phyloP scores from a whole-genome alignment of 2,797 vertebrate species.

The Nyctalus aviator region DNA sequence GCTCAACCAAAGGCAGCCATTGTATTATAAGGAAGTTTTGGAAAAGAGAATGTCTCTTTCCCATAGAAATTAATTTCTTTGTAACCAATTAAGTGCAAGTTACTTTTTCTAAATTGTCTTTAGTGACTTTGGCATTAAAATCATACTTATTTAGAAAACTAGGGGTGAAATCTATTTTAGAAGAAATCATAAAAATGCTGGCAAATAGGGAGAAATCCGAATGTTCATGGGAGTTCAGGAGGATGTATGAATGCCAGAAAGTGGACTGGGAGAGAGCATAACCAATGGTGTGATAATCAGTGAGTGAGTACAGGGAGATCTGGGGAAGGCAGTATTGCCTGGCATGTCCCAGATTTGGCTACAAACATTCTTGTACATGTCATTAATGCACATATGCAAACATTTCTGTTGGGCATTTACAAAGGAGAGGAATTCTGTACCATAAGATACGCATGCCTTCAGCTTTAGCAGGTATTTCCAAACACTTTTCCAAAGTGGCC shows the following conservation, averaged over 20 bases:
- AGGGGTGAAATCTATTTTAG: neutral
- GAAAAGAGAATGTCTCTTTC: neutral
- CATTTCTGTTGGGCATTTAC: neutral
- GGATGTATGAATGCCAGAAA: neutral
- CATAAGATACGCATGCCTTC: too few relatives aligned
- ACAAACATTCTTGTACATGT: neutral
- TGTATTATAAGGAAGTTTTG: neutral
- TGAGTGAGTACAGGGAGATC: neutral
- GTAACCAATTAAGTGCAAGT: neutral
- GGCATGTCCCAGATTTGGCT: neutral
- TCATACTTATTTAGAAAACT: neutral
- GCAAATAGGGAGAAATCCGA: neutral
- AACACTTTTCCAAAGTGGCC: neutral
- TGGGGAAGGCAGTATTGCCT: neutral
- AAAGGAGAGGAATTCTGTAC: neutral
- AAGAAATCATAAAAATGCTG: neutral
- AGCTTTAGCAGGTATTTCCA: neutral
- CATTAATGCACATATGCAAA: neutral
- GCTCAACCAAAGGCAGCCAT: neutral
- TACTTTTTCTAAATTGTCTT: conserved; percentile 21
- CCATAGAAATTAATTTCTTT: neutral
- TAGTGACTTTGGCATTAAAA: neutral
- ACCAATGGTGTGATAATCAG: neutral
- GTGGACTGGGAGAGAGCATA: neutral
- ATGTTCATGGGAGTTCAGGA: neutral